Evolutionary conservation across 2,113 vertebrate genomes (phyloP).

Genomic region (Peromyscus californicus): DNA sequence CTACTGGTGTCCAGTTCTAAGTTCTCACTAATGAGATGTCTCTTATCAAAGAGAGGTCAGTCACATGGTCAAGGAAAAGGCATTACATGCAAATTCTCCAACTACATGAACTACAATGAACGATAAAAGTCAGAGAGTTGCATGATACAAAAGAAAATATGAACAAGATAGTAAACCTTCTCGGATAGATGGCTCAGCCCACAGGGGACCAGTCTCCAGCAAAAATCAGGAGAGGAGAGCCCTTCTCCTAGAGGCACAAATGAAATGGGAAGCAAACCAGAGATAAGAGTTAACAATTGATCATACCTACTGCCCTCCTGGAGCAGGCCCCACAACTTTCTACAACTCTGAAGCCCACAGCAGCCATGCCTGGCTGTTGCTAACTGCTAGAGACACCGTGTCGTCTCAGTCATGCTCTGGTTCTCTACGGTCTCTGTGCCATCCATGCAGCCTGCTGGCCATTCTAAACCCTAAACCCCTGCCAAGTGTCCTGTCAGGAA

Average conservation of each 20-base stretch:
- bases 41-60: slow-evolving; percentile 2
- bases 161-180: slow-evolving; percentile 30
- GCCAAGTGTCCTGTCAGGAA: slow-evolving; percentile 69
- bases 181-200: not conserved
- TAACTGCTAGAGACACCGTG: not conserved
- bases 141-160: slow-evolving; percentile 1
- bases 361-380: not conserved
- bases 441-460: not conserved
- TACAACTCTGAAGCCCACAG: not conserved
- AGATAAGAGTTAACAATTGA: not conserved
- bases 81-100: not conserved
- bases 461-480: not conserved
- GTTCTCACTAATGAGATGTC: not conserved
- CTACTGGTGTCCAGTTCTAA: not conserved
- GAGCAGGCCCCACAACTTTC: not conserved
- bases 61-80: not conserved
- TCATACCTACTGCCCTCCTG: not conserved
- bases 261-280: slow-evolving; percentile 4
- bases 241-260: slow-evolving; percentile 17
- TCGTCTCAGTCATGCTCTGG: not conserved
- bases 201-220: not conserved
- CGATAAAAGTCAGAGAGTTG: not conserved
- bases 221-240: not conserved
- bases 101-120: not conserved
- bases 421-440: not conserved